phyloP scores from a whole-genome alignment of 2,888 invertebrate species.

The Drosophila crucigera region DNA sequence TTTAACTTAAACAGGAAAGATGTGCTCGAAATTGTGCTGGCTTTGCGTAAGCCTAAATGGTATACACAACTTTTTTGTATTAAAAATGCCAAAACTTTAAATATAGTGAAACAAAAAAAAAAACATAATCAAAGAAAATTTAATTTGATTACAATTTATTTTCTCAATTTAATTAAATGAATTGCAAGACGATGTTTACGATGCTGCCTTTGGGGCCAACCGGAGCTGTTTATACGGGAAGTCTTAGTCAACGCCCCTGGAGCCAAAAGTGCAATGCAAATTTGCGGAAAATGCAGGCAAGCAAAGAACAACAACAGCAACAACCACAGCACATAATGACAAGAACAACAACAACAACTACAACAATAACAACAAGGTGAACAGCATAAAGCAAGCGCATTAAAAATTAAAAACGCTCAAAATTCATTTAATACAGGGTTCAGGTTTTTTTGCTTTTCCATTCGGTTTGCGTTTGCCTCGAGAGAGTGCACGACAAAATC shows the following conservation, averaged over 20 bases:
- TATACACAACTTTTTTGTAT: neutral
- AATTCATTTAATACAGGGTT: constrained; percentile 64
- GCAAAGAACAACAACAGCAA: constrained; percentile 29
- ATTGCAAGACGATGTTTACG: constrained; percentile 17
- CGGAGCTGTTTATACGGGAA: neutral
- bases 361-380: constrained; percentile 1
- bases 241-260: constrained; percentile 38
- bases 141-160: neutral
- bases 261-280: constrained; percentile 55
- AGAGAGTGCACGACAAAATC: constrained; percentile 61
- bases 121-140: neutral
- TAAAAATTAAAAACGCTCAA: constrained; percentile 68
- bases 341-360: neutral
- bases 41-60: neutral
- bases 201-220: neutral
- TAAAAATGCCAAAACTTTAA: neutral
- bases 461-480: constrained; percentile 42
- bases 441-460: constrained; percentile 41
- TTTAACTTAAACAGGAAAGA: neutral
- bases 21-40: neutral
- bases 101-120: neutral
- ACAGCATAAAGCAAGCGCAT: constrained; percentile 33
- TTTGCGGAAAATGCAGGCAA: constrained; percentile 56
- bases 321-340: constrained; percentile 11
- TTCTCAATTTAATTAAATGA: constrained; percentile 15